A percentile compares a stretch with the other conserved stretches of the same genome.
Evolutionary conservation across 2,888 invertebrate genomes (phyloP).

Genomic region (Amphipoea oculea): DNA sequence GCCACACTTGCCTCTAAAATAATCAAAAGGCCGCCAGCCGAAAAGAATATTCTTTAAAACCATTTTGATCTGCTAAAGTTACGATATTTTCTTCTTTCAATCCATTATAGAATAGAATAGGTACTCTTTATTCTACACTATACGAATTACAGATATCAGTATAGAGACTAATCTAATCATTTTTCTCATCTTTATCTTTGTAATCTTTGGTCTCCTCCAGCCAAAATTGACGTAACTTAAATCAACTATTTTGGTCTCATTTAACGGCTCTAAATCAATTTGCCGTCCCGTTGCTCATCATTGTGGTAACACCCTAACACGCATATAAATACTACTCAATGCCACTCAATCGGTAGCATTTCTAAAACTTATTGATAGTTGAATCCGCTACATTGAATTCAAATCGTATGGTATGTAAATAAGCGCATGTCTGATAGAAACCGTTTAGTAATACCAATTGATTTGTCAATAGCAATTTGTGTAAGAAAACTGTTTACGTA

Average conservation of each 20-base stretch:
- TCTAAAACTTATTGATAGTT: conserved; percentile 51
- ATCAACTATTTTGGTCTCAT: neutral
- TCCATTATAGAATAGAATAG: neutral
- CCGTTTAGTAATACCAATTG: conserved; percentile 68
- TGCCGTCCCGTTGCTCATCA: conserved; percentile 27
- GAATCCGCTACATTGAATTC: conserved; percentile 60
- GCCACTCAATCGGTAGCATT: conserved; percentile 49
- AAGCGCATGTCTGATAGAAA: conserved; percentile 59
- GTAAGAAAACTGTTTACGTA: conserved; percentile 52
- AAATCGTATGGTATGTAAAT: conserved; percentile 64
- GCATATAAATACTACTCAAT: conserved; percentile 31
- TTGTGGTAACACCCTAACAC: conserved; percentile 30
- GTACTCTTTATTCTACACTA: neutral
- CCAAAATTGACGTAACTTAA: neutral
- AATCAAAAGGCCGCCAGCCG: neutral
- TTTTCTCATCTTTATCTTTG: neutral
- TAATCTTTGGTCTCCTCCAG: too few relatives aligned
- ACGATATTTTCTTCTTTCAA: neutral
- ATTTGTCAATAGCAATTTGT: conserved; percentile 67
- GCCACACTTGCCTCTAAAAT: neutral
- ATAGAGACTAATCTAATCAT: neutral
- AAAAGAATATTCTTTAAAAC: neutral
- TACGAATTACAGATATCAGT: too few relatives aligned
- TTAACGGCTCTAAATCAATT: conserved; percentile 30
- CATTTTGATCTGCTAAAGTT: neutral